phyloP scores from a whole-genome alignment of 1,140 invertebrate species.

The Neodiprion fabricii region DNA sequence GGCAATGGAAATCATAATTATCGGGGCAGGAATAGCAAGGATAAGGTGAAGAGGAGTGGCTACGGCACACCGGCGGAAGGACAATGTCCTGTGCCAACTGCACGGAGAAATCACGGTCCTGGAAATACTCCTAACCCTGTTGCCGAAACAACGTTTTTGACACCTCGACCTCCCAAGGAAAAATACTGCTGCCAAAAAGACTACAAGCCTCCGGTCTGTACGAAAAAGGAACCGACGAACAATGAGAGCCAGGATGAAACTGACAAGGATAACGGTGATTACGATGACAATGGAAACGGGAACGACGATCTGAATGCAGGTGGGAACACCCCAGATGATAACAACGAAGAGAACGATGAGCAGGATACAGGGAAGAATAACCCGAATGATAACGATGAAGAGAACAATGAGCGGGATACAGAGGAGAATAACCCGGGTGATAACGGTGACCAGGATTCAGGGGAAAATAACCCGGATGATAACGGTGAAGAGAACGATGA shows the following conservation, averaged over 20 bases:
- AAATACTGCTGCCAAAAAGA: too few relatives aligned
- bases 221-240: background rate
- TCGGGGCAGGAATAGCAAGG: too few relatives aligned
- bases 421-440: background rate
- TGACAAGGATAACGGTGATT: background rate
- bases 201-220: too few relatives aligned
- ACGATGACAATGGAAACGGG: background rate
- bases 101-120: too few relatives aligned
- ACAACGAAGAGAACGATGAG: background rate
- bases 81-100: too few relatives aligned
- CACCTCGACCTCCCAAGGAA: too few relatives aligned
- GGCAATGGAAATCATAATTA: too few relatives aligned
- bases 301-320: background rate
- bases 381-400: background rate
- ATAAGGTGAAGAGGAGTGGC: too few relatives aligned
- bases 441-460: background rate
- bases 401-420: background rate
- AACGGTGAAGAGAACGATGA: background rate
- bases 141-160: too few relatives aligned
- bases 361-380: background rate
- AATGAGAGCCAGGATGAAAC: background rate
- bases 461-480: background rate
- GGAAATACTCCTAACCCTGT: too few relatives aligned
- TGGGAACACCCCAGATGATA: background rate
- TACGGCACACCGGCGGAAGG: too few relatives aligned